Conservation (phyloP, 1,140 invertebrate genomes). For the Odontomachus brunneus region DNA sequence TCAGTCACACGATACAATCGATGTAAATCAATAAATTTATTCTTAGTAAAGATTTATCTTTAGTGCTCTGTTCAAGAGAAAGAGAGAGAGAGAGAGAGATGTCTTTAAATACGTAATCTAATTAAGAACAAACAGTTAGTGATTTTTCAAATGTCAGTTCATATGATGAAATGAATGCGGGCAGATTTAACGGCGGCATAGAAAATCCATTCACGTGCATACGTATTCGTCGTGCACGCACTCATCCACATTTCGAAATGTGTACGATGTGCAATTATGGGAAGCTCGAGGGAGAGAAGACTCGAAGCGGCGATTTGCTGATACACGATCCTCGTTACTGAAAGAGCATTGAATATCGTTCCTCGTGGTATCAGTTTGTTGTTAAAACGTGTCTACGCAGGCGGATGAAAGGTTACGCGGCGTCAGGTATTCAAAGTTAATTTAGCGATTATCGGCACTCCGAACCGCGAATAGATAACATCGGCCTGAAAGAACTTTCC, state of each 20-base stretch:
- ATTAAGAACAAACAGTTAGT: not conserved
- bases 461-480: slow-evolving; percentile 53
- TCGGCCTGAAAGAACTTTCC: slow-evolving; percentile 63
- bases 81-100: no score
- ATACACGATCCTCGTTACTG: slow-evolving; percentile 60
- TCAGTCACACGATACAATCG: no score
- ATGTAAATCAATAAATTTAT: no score
- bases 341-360: slow-evolving; percentile 49
- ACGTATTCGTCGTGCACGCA: slow-evolving; percentile 1
- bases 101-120: not conserved
- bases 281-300: slow-evolving; percentile 55
- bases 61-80: not conserved
- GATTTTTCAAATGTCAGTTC: slow-evolving; percentile 36
- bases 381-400: slow-evolving; percentile 70
- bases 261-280: slow-evolving; percentile 60
- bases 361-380: slow-evolving; percentile 70
- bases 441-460: slow-evolving; percentile 77
- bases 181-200: slow-evolving; percentile 23
- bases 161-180: slow-evolving; percentile 5
- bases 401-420: slow-evolving; percentile 59
- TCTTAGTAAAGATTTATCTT: no score
- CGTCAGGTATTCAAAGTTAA: slow-evolving; percentile 73
- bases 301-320: slow-evolving; percentile 57
- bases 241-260: slow-evolving; percentile 51
- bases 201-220: slow-evolving; percentile 28